These are phyloP conservation scores for Drosophila villosipedis DNA, from an alignment of 2,888 invertebrate genomes.

Conservation along the genomic window DNA sequence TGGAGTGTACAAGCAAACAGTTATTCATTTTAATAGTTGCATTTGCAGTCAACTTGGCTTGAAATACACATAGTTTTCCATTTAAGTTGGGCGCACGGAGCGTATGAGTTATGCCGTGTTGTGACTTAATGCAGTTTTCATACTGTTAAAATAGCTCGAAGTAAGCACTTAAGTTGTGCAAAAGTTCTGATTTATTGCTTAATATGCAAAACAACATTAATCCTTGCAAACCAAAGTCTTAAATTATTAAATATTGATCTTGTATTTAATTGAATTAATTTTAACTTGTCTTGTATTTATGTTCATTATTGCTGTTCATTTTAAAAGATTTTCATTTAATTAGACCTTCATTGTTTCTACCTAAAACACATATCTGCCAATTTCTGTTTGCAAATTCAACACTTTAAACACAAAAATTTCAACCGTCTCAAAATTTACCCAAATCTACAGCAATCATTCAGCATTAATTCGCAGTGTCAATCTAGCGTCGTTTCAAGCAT, in stretches of 20 bases:
- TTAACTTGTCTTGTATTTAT: neutral
- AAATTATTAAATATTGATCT: neutral
- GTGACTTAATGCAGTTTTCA: slow-evolving; percentile 29
- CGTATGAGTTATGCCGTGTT: slow-evolving; percentile 47
- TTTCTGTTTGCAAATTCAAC: neutral
- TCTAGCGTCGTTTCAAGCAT: slow-evolving; percentile 22
- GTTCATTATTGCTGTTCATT: neutral
- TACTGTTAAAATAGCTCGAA: neutral
- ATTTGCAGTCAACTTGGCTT: slow-evolving; percentile 43
- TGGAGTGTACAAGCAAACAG: slow-evolving; percentile 9
- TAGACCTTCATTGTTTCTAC: neutral
- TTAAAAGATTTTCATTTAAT: neutral
- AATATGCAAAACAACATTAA: neutral
- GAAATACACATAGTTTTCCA: slow-evolving; percentile 13
- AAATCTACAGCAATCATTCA: slow-evolving; percentile 33
- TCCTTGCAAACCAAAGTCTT: neutral
- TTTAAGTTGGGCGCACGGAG: neutral
- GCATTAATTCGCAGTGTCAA: slow-evolving; percentile 49
- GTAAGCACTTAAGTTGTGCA: neutral
- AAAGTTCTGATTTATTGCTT: neutral
- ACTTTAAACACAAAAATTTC: slow-evolving; percentile 17
- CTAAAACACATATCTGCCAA: neutral
- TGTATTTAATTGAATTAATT: neutral
- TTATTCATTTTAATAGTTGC: slow-evolving; percentile 40
- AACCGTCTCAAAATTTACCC: neutral